Base-by-base conservation (phyloP, 2,797 vertebrate species). In the Gymnoscopelus braueri region DNA sequence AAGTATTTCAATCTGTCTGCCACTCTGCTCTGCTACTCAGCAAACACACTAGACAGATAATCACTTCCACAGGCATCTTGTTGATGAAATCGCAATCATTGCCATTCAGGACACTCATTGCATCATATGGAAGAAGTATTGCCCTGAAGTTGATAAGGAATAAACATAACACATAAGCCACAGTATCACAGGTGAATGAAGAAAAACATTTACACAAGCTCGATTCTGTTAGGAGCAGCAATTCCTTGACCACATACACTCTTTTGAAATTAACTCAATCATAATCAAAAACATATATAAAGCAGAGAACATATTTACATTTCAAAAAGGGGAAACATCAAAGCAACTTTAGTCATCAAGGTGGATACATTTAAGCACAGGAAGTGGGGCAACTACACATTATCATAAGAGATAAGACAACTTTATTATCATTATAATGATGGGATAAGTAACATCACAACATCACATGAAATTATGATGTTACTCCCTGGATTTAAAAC, bases 91-190 rank as follows among this genome's bases (percentile, higher is more conserved):
- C 26, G 35, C 39, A 44, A 26, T 48, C 50, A 67, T 69, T 64
- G 67, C 52, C 58, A 67, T 44, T 84, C 60, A 75, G 51, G 56
- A 60, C 9, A 39, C 44, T 58, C 13, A 10, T 0, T 3, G 68
- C 69, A 72, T 59, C 67, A 75, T 65, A 74, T 58, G 60, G 69
- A 67, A 77, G 55, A 73, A 71, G 67, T 74, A 75, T 79, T 77
- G 67, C 76, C 54, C 29, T 71, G 74, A 71, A 70, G 76, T 67
- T 78, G 84, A 82, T 80, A 84, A 88, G 75, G 58, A 49, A 66
- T 69, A 44, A 75, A 71, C 63, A 63, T 23, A 44, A 44, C 39
- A 44, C 39, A 44, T 44, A 44, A 44, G 39, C 39, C 9, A 10
- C 39, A 44, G 39, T 44, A 64, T 32, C 15, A 75, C 53, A 72